Conservation (phyloP, 2,888 invertebrate genomes). For the Drosophila cracens region DNA sequence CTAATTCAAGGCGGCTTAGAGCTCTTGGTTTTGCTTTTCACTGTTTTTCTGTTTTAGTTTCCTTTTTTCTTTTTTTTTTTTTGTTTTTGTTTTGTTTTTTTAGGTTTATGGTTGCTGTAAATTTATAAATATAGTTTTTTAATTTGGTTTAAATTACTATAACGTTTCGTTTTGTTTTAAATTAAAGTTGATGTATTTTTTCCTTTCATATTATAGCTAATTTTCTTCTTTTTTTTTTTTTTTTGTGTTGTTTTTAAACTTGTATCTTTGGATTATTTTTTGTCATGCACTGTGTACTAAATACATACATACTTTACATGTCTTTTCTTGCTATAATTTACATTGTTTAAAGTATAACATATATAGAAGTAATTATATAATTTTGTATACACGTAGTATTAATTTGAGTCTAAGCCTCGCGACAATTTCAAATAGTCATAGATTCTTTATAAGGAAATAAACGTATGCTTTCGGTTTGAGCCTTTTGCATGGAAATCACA, state of each 20-base stretch:
- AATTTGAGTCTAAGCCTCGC: slow-evolving; percentile 63
- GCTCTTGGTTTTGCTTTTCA: slow-evolving; percentile 69
- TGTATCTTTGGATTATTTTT: slow-evolving; percentile 73
- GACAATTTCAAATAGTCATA: slow-evolving; percentile 52
- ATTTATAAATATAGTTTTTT: slow-evolving; percentile 56
- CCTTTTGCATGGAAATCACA: slow-evolving; percentile 58
- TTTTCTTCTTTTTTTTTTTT: slow-evolving; percentile 22
- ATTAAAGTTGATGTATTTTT: slow-evolving; percentile 68
- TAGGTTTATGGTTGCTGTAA: slow-evolving; percentile 31
- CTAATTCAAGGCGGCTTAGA: slow-evolving; percentile 81
- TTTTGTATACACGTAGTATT: slow-evolving; percentile 54
- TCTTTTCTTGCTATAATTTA: slow-evolving; percentile 54
- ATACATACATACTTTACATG: slow-evolving; percentile 70
- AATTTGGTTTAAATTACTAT: slow-evolving; percentile 64
- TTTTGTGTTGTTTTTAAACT: slow-evolving; percentile 16
- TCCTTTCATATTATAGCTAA: slow-evolving; percentile 67
- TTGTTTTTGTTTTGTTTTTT: slow-evolving; percentile 16
- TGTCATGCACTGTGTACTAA: slow-evolving; percentile 64
- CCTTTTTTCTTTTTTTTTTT: slow-evolving; percentile 27
- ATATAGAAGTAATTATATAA: slow-evolving; percentile 46
- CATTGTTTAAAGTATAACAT: slow-evolving; percentile 55
- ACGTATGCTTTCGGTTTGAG: slow-evolving; percentile 55
- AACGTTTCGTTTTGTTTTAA: slow-evolving; percentile 35
- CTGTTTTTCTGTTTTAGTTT: slow-evolving; percentile 29
- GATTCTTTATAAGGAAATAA: slow-evolving; percentile 46